These are phyloP conservation scores for Elaphurus davidianus DNA, from an alignment of 2,113 vertebrate genomes.

Conservation along the genomic window DNA sequence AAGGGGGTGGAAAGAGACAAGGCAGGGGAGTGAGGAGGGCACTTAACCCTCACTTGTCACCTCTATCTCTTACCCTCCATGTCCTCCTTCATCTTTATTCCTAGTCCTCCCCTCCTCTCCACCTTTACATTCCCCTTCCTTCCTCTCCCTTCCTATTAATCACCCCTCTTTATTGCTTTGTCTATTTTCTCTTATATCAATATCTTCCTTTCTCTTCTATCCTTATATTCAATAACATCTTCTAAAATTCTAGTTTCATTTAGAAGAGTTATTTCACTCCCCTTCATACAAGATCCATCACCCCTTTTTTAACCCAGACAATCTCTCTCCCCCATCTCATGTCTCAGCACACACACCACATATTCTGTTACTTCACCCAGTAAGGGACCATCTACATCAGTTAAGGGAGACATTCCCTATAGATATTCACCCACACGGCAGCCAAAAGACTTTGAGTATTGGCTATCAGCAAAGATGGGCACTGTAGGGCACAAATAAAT, in stretches of 20 bases:
- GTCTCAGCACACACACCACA: background rate
- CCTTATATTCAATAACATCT: background rate
- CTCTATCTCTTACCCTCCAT: background rate
- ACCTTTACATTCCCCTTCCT: background rate
- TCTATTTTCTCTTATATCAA: background rate
- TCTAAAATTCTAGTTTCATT: background rate
- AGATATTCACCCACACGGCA: background rate
- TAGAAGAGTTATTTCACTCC: background rate
- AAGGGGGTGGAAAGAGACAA: background rate
- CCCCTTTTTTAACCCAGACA: background rate
- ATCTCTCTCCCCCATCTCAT: background rate
- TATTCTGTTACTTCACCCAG: background rate
- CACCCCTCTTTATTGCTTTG: background rate
- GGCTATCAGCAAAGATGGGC: background rate
- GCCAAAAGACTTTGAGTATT: background rate
- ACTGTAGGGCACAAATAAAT: background rate
- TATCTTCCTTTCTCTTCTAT: background rate
- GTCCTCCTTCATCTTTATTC: background rate
- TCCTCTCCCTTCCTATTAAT: background rate
- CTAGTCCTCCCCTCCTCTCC: accelerated
- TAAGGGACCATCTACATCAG: background rate
- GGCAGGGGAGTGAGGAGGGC: background rate
- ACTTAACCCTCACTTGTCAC: background rate
- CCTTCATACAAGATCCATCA: background rate
- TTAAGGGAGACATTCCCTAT: background rate